Evolutionary conservation across 1,140 invertebrate genomes (phyloP).

Genomic region (Drosophila bifasciata): DNA sequence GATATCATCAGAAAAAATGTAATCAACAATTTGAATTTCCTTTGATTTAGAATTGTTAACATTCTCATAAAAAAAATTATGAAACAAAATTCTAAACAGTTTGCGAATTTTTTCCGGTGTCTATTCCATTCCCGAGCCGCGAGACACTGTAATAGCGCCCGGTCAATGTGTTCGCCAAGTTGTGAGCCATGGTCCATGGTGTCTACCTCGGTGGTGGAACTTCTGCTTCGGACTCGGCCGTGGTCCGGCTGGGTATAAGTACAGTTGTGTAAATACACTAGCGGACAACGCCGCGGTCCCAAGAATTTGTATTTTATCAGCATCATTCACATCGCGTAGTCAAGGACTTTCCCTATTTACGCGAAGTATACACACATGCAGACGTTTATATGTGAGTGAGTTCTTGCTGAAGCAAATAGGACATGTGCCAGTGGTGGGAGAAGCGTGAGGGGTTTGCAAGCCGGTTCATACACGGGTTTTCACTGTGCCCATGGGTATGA

Average conservation of each 20-base stretch:
- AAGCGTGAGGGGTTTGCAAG: constrained; percentile 61
- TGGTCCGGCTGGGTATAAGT: constrained; percentile 74
- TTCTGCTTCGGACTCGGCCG: constrained; percentile 57
- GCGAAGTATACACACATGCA: constrained; percentile 68
- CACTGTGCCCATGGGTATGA: constrained; percentile 20
- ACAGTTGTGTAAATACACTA: constrained; percentile 82
- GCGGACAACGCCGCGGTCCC: constrained; percentile 76
- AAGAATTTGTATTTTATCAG: constrained; percentile 83
- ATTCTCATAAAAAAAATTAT: neutral
- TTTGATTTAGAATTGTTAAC: neutral
- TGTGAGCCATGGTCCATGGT: constrained; percentile 55
- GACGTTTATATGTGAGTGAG: constrained; percentile 50
- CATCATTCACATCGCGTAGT: constrained; percentile 81
- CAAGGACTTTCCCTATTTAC: constrained; percentile 83
- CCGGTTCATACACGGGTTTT: constrained; percentile 50
- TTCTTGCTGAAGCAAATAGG: constrained; percentile 79
- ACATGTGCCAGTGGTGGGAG: constrained; percentile 59
- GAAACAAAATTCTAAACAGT: too few relatives aligned
- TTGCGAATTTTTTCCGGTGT: constrained; percentile 27
- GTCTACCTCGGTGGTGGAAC: constrained; percentile 58
- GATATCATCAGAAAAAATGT: too few relatives aligned
- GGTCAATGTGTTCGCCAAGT: constrained; percentile 69
- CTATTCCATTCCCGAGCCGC: constrained; percentile 49
- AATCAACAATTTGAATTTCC: too few relatives aligned
- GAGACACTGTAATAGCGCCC: constrained; percentile 61